Conservation (phyloP, 2,113 vertebrate genomes). For the Ellobius talpinus region DNA sequence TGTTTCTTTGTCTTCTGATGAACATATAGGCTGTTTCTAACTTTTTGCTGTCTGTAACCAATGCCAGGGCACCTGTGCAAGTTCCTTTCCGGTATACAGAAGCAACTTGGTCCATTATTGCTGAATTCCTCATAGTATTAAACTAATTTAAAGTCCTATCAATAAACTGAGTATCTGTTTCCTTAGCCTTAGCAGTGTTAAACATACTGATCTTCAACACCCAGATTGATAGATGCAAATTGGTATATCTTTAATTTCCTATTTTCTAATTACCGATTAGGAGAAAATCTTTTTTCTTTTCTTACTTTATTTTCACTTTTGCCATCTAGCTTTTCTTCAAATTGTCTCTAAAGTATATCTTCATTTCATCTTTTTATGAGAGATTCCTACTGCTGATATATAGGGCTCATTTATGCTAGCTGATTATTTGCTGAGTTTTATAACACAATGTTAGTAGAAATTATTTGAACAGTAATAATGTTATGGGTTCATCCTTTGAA, state of each 20-base stretch:
- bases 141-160: background rate
- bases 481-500: constrained; percentile 17
- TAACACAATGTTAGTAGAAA: constrained; percentile 21
- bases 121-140: constrained; percentile 9
- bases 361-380: constrained; percentile 30
- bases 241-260: constrained; percentile 23
- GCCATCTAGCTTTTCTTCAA: background rate
- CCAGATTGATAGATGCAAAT: background rate
- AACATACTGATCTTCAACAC: background rate
- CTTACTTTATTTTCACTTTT: background rate
- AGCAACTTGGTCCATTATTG: constrained; percentile 19
- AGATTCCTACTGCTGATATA: constrained; percentile 9
- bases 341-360: constrained; percentile 13
- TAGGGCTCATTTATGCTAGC: background rate
- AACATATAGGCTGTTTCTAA: background rate
- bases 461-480: constrained; percentile 18
- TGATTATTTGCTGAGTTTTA: background rate
- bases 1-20: background rate
- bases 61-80: background rate
- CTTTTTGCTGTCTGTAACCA: constrained; percentile 34
- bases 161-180: constrained; percentile 40
- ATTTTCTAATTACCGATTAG: constrained; percentile 33
- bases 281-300: background rate
- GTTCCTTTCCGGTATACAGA: background rate
- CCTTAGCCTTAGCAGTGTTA: background rate